Evolutionary conservation across 2,113 vertebrate species (phyloP).

Genomic region (Oreocharis arfaki): DNA sequence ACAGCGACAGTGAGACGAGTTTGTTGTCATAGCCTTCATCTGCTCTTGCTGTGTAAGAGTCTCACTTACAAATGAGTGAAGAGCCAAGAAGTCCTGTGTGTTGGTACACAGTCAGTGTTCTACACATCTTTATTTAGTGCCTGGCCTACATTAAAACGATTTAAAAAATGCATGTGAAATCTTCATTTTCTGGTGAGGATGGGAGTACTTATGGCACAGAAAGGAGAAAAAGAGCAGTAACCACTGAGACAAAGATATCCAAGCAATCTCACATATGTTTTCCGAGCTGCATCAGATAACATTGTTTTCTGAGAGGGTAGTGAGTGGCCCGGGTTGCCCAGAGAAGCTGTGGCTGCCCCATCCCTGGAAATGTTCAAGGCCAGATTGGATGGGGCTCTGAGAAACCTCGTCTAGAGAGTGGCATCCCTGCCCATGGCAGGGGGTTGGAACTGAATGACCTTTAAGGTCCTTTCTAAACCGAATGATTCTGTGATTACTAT

Average conservation of each 20-base stretch:
- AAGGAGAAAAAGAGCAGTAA: not conserved
- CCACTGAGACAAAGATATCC: not conserved
- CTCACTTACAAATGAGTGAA: not conserved
- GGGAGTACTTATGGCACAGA: not conserved
- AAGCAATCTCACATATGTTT: not conserved
- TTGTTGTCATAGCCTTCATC: not conserved
- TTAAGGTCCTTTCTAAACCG: not conserved
- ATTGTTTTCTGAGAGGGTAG: not conserved
- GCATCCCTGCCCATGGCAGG: not conserved
- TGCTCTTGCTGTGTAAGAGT: not conserved
- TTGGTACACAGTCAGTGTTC: not conserved
- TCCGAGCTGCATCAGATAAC: not conserved
- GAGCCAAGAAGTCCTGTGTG: not conserved
- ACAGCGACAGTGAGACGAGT: accelerated
- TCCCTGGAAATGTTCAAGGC: not conserved
- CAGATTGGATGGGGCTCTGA: not conserved
- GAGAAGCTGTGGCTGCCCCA: not conserved
- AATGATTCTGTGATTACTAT: not conserved
- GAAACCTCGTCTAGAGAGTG: no score
- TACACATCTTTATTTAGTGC: not conserved
- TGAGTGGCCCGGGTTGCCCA: not conserved
- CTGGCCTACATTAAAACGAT: not conserved
- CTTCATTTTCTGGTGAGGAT: not conserved
- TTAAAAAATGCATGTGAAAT: not conserved
- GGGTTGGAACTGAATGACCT: not conserved